Conservation (phyloP, 2,113 vertebrate species). For the Dromiciops gliroides region DNA sequence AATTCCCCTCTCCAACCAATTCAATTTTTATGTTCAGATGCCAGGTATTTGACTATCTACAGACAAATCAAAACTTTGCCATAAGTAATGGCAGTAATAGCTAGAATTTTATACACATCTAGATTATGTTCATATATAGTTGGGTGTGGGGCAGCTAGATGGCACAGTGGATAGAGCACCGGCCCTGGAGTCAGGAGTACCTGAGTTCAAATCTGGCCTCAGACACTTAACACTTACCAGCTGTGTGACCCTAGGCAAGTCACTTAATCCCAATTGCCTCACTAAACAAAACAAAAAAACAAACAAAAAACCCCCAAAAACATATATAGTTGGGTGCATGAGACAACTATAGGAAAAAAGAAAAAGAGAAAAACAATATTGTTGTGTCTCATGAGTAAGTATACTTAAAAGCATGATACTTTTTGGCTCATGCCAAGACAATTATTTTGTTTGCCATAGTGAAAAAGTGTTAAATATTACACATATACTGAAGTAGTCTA, state of each 20-base stretch:
- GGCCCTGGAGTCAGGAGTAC: too few relatives aligned
- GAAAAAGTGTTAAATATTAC: background rate
- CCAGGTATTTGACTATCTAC: background rate
- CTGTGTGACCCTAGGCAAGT: too few relatives aligned
- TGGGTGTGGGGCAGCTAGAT: too few relatives aligned
- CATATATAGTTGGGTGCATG: background rate
- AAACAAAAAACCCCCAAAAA: too few relatives aligned
- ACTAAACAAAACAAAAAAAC: too few relatives aligned
- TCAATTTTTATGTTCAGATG: background rate
- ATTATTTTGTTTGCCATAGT: background rate
- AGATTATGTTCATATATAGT: background rate
- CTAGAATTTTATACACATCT: background rate
- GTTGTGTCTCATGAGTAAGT: background rate
- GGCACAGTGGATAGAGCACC: too few relatives aligned
- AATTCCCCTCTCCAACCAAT: background rate
- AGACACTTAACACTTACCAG: too few relatives aligned
- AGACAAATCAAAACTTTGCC: background rate
- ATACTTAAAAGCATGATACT: background rate
- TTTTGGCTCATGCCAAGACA: background rate
- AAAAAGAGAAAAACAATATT: background rate
- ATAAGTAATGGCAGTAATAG: background rate
- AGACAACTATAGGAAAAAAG: background rate
- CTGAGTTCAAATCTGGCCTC: too few relatives aligned
- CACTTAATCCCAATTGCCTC: too few relatives aligned
- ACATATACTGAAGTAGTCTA: background rate